Percentiles rank a stretch among this genome's conserved stretches.
Evolutionary conservation across 2,888 invertebrate species (phyloP).

Genomic region (Tuta absoluta): DNA sequence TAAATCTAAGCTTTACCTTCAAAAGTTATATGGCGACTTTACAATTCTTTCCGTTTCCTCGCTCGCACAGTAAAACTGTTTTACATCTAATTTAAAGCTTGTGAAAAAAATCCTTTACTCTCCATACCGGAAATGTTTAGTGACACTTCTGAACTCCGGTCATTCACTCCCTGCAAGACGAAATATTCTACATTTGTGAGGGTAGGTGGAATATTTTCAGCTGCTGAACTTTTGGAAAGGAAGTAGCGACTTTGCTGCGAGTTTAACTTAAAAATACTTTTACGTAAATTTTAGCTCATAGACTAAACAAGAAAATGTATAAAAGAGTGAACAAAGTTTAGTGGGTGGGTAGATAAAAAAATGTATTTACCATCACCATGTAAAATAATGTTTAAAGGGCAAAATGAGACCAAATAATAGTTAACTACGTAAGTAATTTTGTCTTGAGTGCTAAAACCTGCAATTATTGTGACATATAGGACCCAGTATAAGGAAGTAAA

Average conservation of each 20-base stretch:
- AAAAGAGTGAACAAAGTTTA: too few relatives aligned
- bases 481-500: too few relatives aligned
- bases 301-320: not conserved
- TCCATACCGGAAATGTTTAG: conserved; percentile 5
- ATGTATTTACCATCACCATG: too few relatives aligned
- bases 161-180: conserved; percentile 5
- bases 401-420: too few relatives aligned
- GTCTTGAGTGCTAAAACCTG: too few relatives aligned
- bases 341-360: too few relatives aligned
- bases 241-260: conserved; percentile 4
- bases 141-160: conserved; percentile 5
- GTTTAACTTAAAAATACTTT: conserved; percentile 1
- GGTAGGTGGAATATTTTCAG: conserved; percentile 5
- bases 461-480: too few relatives aligned
- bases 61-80: not conserved
- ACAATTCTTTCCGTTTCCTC: too few relatives aligned
- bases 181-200: not conserved
- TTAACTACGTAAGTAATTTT: too few relatives aligned
- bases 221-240: not conserved
- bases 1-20: too few relatives aligned
- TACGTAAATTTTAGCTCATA: not conserved
- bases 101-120: conserved; percentile 9
- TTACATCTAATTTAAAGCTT: not conserved
- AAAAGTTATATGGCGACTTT: too few relatives aligned
- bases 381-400: too few relatives aligned